Base-by-base conservation (phyloP, 2,797 vertebrate species). In the Enteromius treurensis region DNA sequence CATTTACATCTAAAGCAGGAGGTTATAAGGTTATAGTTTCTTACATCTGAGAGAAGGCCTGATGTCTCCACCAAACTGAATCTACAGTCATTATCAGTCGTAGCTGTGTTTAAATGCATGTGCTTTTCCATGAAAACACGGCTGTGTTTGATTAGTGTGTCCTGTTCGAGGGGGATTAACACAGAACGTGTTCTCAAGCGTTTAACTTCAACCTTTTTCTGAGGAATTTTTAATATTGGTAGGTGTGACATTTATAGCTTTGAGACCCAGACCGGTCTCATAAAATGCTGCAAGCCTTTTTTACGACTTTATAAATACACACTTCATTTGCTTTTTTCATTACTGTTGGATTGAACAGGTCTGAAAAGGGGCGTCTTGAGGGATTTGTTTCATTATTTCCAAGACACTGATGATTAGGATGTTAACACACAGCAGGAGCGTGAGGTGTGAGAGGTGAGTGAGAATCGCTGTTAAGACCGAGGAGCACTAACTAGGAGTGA, bases 181-280 rank as follows among this genome's bases (percentile, higher is more conserved):
- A n/a, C 77, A 79, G 23, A 40, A 0, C 34, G 3, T 77, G 29
- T 73, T 26, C 69, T 49, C 32, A 60, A 13, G 29, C 32, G 21
- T 68, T 37, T 71, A 45, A 40, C 79, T 47, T 87, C 29, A 37
- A 37, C 84, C 88, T 89, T 90, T 81, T 89, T 69, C 87, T 84
- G 62, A 91, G 91, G 91, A 92, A 90, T 92, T 91, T 94, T 91
- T 92, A 90, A 92, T 94, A 91, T 91, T 86, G 90, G 83, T 90
- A 91, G 89, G 92, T 93, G 93, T 90, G 90, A 93, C 90, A 90
- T 94, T 93, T 93, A 93, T 88, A 74, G 85, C 87, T 86, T 69
- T 0, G 78, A 90, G 89, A 87, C 86, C 81, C 75, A 90, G 89
- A 86, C 89, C 87, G 88, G 90, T 70, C 88, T 53, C 81, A 67